Evolutionary conservation across 2,113 vertebrate genomes (phyloP), one percentile per base, ranked within the genome.

Genomic region (Seriola rivoliana): DNA sequence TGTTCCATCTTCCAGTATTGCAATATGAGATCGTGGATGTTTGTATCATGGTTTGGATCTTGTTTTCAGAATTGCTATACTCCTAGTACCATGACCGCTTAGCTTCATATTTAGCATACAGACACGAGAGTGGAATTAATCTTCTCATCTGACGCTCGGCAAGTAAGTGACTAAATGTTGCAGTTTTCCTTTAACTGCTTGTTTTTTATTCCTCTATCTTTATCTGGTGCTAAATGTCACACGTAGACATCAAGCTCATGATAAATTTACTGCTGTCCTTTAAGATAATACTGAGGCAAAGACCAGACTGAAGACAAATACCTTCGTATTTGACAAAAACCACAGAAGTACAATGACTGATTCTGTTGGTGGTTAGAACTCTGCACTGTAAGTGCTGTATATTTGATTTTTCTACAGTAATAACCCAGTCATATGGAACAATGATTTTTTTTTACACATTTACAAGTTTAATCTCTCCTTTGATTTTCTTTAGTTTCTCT

Each of bases 401-500:
- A 29, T 29, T 29, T 29, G 29, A 29, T 29, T 29, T 2, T 29
- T 29, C 29, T 29, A 29, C 29, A 29, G 2, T 29, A 29, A 29
- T 29, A 29, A 29, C 29, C 29, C 29, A 29, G 29, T 29, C 29
- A 29, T 29, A 29, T 44, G 38, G 55, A 55, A 57, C 50, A 19
- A 10, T 55, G 25, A 32, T n/a, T 58, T 58, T 23, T 23, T 23
- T 8, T 38, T 29, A 38, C 38, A 38, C 8, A 8, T 59, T 64
- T 82, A 23, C n/a, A 59, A 63, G 68, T 79, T 46, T 32, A 72
- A 59, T 72, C 52, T 79, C 40, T 68, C 64, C 29, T 71, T 34
- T 38, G 38, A 21, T 36, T 23, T 13, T 58, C 66, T n/a, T 38
- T 69, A 23, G 23, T 60, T 75, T 54, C 55, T 48, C 46, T 29